Evolutionary conservation across 2,888 invertebrate genomes (phyloP).

Genomic region (Platyscelio sp.): DNA sequence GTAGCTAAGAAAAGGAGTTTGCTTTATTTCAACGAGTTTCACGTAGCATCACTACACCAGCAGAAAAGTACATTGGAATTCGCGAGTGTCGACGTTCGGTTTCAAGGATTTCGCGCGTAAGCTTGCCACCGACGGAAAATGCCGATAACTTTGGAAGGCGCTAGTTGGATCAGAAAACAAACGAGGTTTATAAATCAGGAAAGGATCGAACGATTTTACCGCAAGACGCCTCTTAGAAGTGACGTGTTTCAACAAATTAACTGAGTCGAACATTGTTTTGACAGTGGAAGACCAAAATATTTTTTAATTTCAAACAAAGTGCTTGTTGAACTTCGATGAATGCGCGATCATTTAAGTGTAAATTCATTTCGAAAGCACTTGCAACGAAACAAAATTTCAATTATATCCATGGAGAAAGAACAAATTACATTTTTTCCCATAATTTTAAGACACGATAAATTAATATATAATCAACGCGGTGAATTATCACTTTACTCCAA

Average conservation of each 20-base stretch:
- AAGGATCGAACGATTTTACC: slow-evolving; percentile 59
- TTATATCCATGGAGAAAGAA: no score
- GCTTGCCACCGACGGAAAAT: slow-evolving; percentile 66
- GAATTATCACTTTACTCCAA: no score
- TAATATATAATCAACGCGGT: no score
- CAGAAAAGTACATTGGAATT: slow-evolving; percentile 71
- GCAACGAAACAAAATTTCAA: no score
- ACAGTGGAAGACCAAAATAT: slow-evolving; percentile 7
- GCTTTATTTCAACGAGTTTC: slow-evolving; percentile 73
- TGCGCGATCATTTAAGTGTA: no score
- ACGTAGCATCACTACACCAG: slow-evolving; percentile 67
- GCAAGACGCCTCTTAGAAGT: slow-evolving; percentile 56
- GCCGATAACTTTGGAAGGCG: slow-evolving; percentile 67
- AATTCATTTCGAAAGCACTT: no score
- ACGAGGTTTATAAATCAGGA: slow-evolving; percentile 62
- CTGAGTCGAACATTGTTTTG: slow-evolving; percentile 37
- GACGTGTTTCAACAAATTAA: slow-evolving; percentile 57
- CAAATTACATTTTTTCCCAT: no score
- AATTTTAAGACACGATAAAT: no score
- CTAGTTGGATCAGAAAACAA: slow-evolving; percentile 68
- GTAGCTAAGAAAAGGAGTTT: slow-evolving; percentile 17
- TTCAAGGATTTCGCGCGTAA: slow-evolving; percentile 68
- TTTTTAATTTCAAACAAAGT: no score
- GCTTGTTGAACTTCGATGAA: no score
- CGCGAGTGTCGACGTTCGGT: slow-evolving; percentile 72